These are phyloP conservation scores for Octodonta nipae DNA, from an alignment of 2,888 invertebrate genomes.

Conservation along the genomic window DNA sequence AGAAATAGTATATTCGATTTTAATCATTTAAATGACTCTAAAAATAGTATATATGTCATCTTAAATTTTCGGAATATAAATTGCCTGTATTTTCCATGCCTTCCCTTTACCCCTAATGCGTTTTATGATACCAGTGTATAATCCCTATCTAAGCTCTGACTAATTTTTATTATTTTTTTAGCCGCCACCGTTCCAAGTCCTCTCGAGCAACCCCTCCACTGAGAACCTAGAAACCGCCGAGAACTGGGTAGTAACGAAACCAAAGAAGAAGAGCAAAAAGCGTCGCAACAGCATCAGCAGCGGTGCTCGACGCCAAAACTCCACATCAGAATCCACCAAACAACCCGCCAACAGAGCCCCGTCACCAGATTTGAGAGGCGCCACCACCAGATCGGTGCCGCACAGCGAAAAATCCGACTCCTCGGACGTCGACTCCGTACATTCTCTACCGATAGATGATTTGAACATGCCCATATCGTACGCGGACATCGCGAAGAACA, in stretches of 20 bases:
- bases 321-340: constrained; percentile 8
- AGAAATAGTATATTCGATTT: too few relatives aligned
- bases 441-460: constrained; percentile 58
- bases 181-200: constrained; percentile 20
- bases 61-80: too few relatives aligned
- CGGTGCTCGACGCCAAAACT: constrained; percentile 14
- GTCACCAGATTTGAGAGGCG: constrained; percentile 36
- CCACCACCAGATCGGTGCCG: constrained; percentile 65
- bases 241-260: constrained; percentile 72
- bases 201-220: constrained; percentile 29
- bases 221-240: constrained; percentile 48
- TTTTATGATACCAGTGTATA: too few relatives aligned
- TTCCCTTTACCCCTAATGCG: too few relatives aligned
- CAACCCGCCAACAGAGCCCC: constrained; percentile 18
- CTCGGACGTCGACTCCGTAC: constrained; percentile 72
- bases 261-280: constrained; percentile 67
- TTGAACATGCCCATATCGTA: constrained; percentile 44
- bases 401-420: constrained; percentile 76
- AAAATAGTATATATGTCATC: too few relatives aligned
- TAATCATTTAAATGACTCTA: too few relatives aligned
- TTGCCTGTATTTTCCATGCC: too few relatives aligned
- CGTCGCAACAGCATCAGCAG: constrained; percentile 42
- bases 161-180: constrained; percentile 9
- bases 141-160: not conserved
- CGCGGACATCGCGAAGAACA: constrained; percentile 65